Base-by-base conservation (phyloP, 2,113 vertebrate species). In the Nettapus auritus region DNA sequence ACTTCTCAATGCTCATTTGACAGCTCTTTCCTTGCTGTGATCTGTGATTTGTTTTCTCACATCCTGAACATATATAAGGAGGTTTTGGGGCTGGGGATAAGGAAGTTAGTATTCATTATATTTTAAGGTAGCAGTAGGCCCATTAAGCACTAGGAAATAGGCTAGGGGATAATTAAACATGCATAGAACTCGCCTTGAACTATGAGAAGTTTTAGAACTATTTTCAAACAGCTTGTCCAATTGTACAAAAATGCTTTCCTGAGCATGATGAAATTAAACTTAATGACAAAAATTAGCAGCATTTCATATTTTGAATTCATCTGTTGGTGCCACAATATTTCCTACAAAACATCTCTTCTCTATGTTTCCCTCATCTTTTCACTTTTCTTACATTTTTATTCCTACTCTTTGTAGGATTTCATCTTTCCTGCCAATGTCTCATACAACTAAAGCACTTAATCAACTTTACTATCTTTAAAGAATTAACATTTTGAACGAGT, bases 201-300 rank as follows among this genome's bases (percentile, higher is more conserved):
- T 64, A 63, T 6, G 36, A 62, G 29, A 10, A 14, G 36, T 70
- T 83, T 52, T 34, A 79, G n/a, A 82, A 57, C 42, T 82, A 64
- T 57, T 85, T 92, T 83, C 40, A 92, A 84, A 57, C 4, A 68
- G 11, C 7, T 67, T 29, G 67, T 66, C 17, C 2, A 80, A 82
- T 3, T 20, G 8, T n/a, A 64, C 8, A 33, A 74, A 78, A 42
- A 33, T 0, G 0, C 25, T 84, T 86, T 62, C 25, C 22, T 4
- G 1, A 62, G 9, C 16, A 63, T 22, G 80, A 57, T 38, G 3
- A 62, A 88, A 74, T 44, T 44, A 88, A 80, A 82, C 2, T 1
- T 66, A 53, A 64, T 52, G 34, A 71, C 2, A 63, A 78, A 74
- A 56, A 87, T 76, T 12, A 85, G 4, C 17, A 67, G 36, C 36